Conservation (phyloP, 2,888 invertebrate species). For the Sarcophaga rosellei region DNA sequence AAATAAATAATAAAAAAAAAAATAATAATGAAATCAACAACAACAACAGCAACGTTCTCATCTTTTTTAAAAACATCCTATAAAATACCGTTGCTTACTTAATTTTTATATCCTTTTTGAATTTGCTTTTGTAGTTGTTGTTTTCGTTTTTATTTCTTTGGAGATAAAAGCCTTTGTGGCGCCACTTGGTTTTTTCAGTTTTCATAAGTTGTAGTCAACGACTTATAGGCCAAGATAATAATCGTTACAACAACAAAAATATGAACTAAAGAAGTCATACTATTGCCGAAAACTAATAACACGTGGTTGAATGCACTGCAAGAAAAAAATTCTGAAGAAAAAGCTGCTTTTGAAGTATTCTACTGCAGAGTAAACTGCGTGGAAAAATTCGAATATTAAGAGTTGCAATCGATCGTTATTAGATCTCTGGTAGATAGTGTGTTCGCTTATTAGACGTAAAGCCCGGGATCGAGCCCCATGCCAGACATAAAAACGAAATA, state of each 20-base stretch:
- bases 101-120: slow-evolving; percentile 35
- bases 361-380: too few species aligned
- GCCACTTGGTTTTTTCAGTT: slow-evolving; percentile 50
- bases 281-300: not conserved
- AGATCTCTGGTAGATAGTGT: too few species aligned
- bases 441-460: too few species aligned
- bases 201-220: slow-evolving; percentile 37
- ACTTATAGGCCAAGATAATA: slow-evolving; percentile 35
- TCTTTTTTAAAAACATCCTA: slow-evolving; percentile 15
- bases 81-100: slow-evolving; percentile 53
- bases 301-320: not conserved
- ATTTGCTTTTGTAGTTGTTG: not conserved
- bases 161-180: slow-evolving; percentile 51
- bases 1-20: slow-evolving; percentile 25
- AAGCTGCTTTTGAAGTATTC: too few species aligned
- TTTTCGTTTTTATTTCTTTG: not conserved
- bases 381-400: too few species aligned
- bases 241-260: not conserved
- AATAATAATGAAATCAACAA: slow-evolving; percentile 28
- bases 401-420: too few species aligned
- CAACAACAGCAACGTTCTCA: not conserved
- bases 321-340: not conserved
- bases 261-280: not conserved
- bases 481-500: too few species aligned
- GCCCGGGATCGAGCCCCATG: too few species aligned